phyloP scores from a whole-genome alignment of 2,113 vertebrate species.

The Cygnus buccinator region DNA sequence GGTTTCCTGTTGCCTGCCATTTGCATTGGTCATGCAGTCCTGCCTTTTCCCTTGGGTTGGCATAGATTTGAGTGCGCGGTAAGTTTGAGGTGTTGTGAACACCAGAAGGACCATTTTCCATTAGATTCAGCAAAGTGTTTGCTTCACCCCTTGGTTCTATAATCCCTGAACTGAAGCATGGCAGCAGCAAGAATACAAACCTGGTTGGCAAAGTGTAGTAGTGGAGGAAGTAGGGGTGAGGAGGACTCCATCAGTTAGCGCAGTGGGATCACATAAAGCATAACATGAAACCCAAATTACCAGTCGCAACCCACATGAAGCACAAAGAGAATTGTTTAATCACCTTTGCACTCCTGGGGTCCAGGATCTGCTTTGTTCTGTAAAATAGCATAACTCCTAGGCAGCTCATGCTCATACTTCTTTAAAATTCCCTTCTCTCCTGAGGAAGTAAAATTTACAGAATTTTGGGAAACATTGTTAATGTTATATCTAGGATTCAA shows the following conservation, averaged over 20 bases:
- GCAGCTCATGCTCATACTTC: neutral
- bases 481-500: neutral
- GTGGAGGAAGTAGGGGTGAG: neutral
- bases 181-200: neutral
- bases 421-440: neutral
- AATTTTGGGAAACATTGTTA: neutral
- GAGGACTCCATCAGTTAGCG: neutral
- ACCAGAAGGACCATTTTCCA: neutral
- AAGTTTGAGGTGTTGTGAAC: neutral
- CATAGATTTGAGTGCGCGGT: neutral
- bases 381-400: neutral
- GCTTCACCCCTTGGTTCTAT: neutral
- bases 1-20: neutral
- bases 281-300: neutral
- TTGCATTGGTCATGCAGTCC: neutral
- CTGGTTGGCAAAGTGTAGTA: neutral
- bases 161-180: neutral
- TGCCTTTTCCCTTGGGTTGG: neutral
- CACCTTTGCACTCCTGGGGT: neutral
- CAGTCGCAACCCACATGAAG: neutral
- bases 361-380: neutral
- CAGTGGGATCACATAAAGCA: neutral
- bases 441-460: neutral
- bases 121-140: neutral
- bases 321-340: neutral